Percentiles rank a stretch among this genome's conserved stretches.
These are phyloP conservation scores for Dryococelus australis DNA, from an alignment of 2,888 invertebrate species.

Conservation along the genomic window DNA sequence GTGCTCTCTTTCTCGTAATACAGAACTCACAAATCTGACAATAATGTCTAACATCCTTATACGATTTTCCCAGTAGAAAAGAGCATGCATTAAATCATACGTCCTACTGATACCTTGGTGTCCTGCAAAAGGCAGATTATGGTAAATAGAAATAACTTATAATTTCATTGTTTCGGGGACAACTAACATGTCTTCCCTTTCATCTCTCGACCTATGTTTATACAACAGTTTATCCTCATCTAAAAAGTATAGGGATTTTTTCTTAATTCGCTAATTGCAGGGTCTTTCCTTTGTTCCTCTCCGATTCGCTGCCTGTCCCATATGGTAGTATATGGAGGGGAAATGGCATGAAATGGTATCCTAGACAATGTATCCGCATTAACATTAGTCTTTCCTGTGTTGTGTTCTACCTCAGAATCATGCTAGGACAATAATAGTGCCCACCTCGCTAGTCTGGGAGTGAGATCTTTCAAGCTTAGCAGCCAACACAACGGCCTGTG, in stretches of 20 bases:
- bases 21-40: conserved; percentile 35
- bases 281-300: not conserved
- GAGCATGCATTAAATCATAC: conserved; percentile 18
- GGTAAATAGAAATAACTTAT: conserved; percentile 32
- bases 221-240: not conserved
- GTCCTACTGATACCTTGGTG: conserved; percentile 26
- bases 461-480: conserved; percentile 23
- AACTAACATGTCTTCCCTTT: conserved; percentile 30
- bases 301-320: conserved; percentile 6
- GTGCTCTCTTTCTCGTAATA: conserved; percentile 34
- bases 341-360: conserved; percentile 17
- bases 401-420: conserved; percentile 37
- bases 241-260: conserved; percentile 21
- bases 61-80: conserved; percentile 38
- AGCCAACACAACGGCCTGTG: conserved; percentile 44
- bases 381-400: conserved; percentile 29
- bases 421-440: conserved; percentile 28
- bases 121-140: conserved; percentile 30
- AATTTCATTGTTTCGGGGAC: conserved; percentile 34
- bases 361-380: conserved; percentile 33
- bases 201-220: not conserved
- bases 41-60: conserved; percentile 26
- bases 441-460: conserved; percentile 38
- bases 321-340: conserved; percentile 19
- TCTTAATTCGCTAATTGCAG: no score